Evolutionary conservation across 1,140 invertebrate species (phyloP), one percentile per base, ranked within the genome.

Genomic region (Antheraea pernyi): DNA sequence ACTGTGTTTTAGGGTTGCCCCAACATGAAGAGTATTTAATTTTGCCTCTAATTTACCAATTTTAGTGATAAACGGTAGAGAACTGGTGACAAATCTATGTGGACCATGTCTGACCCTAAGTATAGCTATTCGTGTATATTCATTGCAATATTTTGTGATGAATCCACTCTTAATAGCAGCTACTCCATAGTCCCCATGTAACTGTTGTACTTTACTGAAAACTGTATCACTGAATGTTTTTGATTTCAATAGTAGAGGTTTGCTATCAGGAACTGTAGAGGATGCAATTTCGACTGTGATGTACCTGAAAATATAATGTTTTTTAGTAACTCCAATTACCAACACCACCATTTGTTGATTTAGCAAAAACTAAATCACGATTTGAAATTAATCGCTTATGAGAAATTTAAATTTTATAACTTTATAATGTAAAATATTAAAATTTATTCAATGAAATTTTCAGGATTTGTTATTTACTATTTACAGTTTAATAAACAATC

Each of bases 1-100:
- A 89, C 96, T 96, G 67, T 97, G 95, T 84, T 95, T 96, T 22
- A 97, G 91, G 10, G 96, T 96, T n/a, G 96, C 96, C 60, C 96
- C 96, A 1, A 94, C 91, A 81, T 97, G 96, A 18, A 97, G 83
- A 58, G 94, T 96, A 65, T 93, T 94, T 39, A 96, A 78, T 62
- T 82, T 91, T 1, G 95, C 94, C n/a, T 91, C 82, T 68, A 94
- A 91, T 42, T 94, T 93, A 18, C 93, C 94, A 58, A 97, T 90
- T 79, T 94, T 88, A 48, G 91, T 95, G 60, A 97, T 93, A 72
- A 94, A 91, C 37, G 96, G 95, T 74, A 97, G 83, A 68, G 93
- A 91, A 77, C 94, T 95, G 0, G 95, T 91, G 7, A 97, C 91
- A 85, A 96, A 94, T 81, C 91, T 93, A 76, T 97, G 96, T 9